Conservation (phyloP, 1,140 invertebrate genomes). For the Bombus superbus region DNA sequence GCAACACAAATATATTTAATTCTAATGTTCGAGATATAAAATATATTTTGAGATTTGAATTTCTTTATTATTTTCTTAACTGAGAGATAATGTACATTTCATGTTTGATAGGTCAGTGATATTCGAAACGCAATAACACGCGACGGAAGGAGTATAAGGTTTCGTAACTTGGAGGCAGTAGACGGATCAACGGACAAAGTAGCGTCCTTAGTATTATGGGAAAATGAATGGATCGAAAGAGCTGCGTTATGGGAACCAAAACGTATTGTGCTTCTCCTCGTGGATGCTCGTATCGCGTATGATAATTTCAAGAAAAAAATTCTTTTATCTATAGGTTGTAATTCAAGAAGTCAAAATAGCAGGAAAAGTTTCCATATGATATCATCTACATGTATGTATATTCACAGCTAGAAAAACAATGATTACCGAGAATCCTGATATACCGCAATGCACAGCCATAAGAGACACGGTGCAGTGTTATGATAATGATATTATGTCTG, state of each 20-base stretch:
- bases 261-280: slow-evolving; percentile 78
- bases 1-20: not conserved
- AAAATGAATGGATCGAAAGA: slow-evolving; percentile 77
- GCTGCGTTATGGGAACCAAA: slow-evolving; percentile 76
- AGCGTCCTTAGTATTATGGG: slow-evolving; percentile 74
- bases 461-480: slow-evolving; percentile 66
- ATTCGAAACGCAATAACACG: slow-evolving; percentile 74
- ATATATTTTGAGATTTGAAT: not conserved
- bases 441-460: slow-evolving; percentile 73
- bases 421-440: slow-evolving; percentile 80
- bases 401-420: slow-evolving; percentile 76
- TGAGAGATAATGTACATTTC: not conserved
- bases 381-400: slow-evolving; percentile 13
- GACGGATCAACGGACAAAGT: slow-evolving; percentile 70
- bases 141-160: slow-evolving; percentile 74
- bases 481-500: slow-evolving; percentile 64
- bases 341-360: not conserved
- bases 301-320: slow-evolving; percentile 77
- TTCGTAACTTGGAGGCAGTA: slow-evolving; percentile 74
- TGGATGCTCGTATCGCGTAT: slow-evolving; percentile 77
- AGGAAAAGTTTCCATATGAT: too few species aligned
- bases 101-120: slow-evolving; percentile 71
- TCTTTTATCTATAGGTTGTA: slow-evolving; percentile 71
- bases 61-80: not conserved
- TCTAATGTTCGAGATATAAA: not conserved